Percentiles rank a stretch among this genome's conserved stretches.
Evolutionary conservation across 2,113 vertebrate species (phyloP).

Genomic region (Hassar affinis): DNA sequence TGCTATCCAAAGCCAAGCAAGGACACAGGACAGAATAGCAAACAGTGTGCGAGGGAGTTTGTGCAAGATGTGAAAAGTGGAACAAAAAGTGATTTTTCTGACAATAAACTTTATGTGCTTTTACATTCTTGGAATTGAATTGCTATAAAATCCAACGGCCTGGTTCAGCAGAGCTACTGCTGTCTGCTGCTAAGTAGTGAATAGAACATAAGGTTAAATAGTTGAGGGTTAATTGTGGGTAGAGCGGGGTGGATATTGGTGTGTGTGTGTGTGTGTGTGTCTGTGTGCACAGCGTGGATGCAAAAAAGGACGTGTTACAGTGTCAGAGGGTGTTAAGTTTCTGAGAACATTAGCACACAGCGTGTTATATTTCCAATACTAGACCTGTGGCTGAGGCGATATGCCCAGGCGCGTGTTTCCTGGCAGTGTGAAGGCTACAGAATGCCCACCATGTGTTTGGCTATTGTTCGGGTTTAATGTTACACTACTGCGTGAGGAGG

Average conservation of each 20-base stretch:
- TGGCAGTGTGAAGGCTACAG: slow-evolving; percentile 62
- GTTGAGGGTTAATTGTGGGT: slow-evolving; percentile 20
- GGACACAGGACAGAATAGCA: slow-evolving; percentile 26
- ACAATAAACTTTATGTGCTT: background rate
- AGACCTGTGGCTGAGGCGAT: slow-evolving; percentile 48
- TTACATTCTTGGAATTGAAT: background rate
- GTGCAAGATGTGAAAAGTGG: slow-evolving; percentile 9
- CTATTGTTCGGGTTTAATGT: slow-evolving; percentile 80
- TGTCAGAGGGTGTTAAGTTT: slow-evolving; percentile 64
- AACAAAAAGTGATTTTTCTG: slow-evolving; percentile 9
- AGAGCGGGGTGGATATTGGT: background rate
- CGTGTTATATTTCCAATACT: slow-evolving; percentile 63
- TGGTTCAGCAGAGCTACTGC: background rate
- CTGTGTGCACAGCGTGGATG: background rate
- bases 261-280: background rate
- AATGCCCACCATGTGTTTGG: slow-evolving; percentile 67
- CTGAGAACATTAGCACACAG: slow-evolving; percentile 52
- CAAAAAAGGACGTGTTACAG: slow-evolving; percentile 22
- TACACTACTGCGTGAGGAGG: slow-evolving; percentile 76
- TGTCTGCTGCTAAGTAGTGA: background rate
- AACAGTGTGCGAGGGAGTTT: slow-evolving; percentile 8
- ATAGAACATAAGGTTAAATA: background rate
- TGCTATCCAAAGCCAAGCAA: slow-evolving; percentile 28
- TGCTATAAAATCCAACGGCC: background rate
- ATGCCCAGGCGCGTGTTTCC: slow-evolving; percentile 57